Conservation (phyloP, 2,113 vertebrate species). For the Psittacus erithacus region DNA sequence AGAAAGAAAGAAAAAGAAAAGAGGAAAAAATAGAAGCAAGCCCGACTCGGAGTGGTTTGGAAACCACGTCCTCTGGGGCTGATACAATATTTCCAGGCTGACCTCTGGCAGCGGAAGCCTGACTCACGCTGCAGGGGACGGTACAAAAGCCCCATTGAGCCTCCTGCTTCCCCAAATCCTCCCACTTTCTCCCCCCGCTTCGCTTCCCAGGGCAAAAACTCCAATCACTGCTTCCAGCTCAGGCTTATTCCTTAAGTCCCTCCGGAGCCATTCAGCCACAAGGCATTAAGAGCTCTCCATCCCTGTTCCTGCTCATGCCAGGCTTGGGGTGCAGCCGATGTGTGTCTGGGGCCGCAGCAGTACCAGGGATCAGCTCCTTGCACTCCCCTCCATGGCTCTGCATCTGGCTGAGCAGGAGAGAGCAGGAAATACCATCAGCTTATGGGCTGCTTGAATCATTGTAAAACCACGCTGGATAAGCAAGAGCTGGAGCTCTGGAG, state of each 20-base stretch:
- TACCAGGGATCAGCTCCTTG: neutral
- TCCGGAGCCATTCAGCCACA: neutral
- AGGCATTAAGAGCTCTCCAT: neutral
- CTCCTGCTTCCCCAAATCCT: constrained; percentile 15
- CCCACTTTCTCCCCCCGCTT: neutral
- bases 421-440: constrained; percentile 57
- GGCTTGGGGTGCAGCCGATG: neutral
- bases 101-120: constrained; percentile 29
- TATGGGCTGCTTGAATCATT: constrained; percentile 44
- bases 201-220: neutral
- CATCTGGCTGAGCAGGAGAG: constrained; percentile 25
- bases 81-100: constrained; percentile 62
- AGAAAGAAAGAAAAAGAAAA: neutral
- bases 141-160: constrained; percentile 59
- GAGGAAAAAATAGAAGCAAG: constrained; percentile 29
- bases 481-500: neutral
- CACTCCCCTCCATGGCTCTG: neutral
- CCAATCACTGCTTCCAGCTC: neutral
- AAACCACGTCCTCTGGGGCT: constrained; percentile 49
- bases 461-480: constrained; percentile 8
- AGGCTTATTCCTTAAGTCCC: neutral
- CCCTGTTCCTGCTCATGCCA: neutral
- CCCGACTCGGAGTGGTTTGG: constrained; percentile 1
- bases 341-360: neutral
- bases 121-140: constrained; percentile 34